Conservation (phyloP, 2,797 vertebrate species). For the Bovichtus diacanthus region DNA sequence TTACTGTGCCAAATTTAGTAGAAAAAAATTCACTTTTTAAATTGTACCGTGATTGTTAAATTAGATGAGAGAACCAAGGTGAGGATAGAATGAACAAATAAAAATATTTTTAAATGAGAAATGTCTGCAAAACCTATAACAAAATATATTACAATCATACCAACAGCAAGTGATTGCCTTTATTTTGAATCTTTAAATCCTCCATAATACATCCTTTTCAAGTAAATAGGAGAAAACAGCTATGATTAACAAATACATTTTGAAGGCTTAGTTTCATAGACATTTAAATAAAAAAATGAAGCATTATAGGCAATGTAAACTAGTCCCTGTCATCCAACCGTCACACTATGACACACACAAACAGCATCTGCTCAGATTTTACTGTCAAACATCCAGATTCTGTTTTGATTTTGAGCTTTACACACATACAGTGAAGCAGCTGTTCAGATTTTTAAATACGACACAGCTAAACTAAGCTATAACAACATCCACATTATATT, state of each 20-base stretch:
- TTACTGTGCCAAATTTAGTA: conserved; percentile 72
- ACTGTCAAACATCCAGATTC: conserved; percentile 56
- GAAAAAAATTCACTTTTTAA: conserved; percentile 48
- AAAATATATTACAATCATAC: conserved; percentile 6
- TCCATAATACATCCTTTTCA: conserved; percentile 70
- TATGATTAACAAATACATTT: conserved; percentile 74
- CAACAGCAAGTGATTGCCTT: conserved; percentile 62
- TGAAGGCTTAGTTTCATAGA: conserved; percentile 67
- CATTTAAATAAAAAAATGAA: conserved; percentile 52
- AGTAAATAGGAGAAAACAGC: conserved; percentile 81
- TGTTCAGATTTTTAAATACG: conserved; percentile 56
- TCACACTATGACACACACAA: conserved; percentile 58
- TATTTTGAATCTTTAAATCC: conserved; percentile 78
- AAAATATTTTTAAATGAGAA: background rate
- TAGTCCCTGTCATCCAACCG: conserved; percentile 77
- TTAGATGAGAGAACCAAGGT: conserved; percentile 43
- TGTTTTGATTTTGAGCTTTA: conserved; percentile 60
- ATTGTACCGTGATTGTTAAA: conserved; percentile 62
- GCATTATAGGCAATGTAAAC: conserved; percentile 77
- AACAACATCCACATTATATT: conserved; percentile 60
- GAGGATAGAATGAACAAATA: background rate
- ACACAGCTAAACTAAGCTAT: conserved; percentile 72
- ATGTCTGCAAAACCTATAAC: background rate
- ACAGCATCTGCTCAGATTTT: conserved; percentile 61
- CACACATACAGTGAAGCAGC: conserved; percentile 51